Conservation (phyloP, 2,113 vertebrate species). For the Erinaceus europaeus region DNA sequence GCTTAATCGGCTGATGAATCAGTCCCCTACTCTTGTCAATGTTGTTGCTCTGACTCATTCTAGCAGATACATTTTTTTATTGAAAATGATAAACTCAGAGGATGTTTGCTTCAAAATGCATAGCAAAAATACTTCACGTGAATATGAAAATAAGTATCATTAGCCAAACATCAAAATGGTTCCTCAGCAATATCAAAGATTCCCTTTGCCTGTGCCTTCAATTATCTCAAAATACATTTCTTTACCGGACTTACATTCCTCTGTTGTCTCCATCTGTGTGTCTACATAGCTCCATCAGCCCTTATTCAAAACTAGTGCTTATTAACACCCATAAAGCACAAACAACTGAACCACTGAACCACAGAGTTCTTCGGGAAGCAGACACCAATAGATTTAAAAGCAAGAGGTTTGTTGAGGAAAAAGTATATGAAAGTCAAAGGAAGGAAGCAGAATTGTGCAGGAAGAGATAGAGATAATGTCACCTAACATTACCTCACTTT, state of each 20-base stretch:
- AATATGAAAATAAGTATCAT: background rate
- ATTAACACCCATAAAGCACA: no score
- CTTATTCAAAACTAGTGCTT: no score
- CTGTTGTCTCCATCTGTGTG: background rate
- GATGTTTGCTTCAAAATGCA: conserved; percentile 10
- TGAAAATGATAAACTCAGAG: conserved; percentile 25
- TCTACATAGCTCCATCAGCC: background rate
- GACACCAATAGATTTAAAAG: background rate
- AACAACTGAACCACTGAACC: no score
- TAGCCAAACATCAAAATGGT: background rate
- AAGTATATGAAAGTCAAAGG: background rate
- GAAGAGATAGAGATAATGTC: accelerated
- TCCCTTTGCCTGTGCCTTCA: background rate
- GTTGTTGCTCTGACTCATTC: conserved; percentile 51
- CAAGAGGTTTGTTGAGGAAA: background rate
- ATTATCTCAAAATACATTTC: background rate
- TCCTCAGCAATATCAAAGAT: no score
- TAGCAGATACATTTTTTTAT: conserved; percentile 41
- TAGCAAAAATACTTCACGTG: background rate
- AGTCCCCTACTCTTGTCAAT: conserved; percentile 20
- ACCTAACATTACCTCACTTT: background rate
- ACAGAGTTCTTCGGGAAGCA: background rate
- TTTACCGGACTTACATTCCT: no score
- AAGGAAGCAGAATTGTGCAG: background rate
- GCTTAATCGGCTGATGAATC: conserved; percentile 52